phyloP scores from a whole-genome alignment of 2,113 vertebrate genomes.

The Macquaria australasica region DNA sequence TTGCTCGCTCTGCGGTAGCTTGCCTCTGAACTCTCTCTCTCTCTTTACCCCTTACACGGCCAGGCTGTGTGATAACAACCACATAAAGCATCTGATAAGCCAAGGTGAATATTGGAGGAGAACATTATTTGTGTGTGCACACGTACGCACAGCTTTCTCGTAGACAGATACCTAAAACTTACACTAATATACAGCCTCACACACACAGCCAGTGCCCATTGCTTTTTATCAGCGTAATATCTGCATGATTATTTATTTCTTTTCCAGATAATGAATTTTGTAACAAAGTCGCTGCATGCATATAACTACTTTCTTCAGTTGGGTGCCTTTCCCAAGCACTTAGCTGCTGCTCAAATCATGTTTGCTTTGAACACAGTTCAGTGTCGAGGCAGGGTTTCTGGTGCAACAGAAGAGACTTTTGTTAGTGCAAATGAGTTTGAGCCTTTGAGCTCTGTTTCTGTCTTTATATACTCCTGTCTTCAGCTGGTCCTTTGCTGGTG shows the following conservation, averaged over 20 bases:
- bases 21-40: slow-evolving; percentile 5
- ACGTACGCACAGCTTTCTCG: slow-evolving; percentile 1
- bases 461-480: slow-evolving; percentile 22
- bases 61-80: slow-evolving; percentile 43
- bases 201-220: slow-evolving; percentile 7
- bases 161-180: not conserved
- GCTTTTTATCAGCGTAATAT: slow-evolving; percentile 62
- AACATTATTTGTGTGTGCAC: slow-evolving; percentile 27
- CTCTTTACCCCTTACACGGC: slow-evolving; percentile 18
- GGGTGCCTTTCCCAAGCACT: slow-evolving; percentile 52
- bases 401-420: slow-evolving; percentile 46
- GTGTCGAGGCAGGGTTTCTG: slow-evolving; percentile 31
- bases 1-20: slow-evolving; percentile 25
- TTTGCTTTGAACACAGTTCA: slow-evolving; percentile 64
- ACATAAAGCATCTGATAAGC: slow-evolving; percentile 64
- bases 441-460: slow-evolving; percentile 50
- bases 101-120: slow-evolving; percentile 65
- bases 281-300: slow-evolving; percentile 25
- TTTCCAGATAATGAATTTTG: slow-evolving; percentile 57
- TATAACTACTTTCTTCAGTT: slow-evolving; percentile 27
- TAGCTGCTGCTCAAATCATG: slow-evolving; percentile 56
- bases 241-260: slow-evolving; percentile 61
- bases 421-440: slow-evolving; percentile 45
- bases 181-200: not conserved
- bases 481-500: slow-evolving; percentile 19